phyloP scores from a whole-genome alignment of 1,140 invertebrate genomes.

The Ridgeia piscesae region DNA sequence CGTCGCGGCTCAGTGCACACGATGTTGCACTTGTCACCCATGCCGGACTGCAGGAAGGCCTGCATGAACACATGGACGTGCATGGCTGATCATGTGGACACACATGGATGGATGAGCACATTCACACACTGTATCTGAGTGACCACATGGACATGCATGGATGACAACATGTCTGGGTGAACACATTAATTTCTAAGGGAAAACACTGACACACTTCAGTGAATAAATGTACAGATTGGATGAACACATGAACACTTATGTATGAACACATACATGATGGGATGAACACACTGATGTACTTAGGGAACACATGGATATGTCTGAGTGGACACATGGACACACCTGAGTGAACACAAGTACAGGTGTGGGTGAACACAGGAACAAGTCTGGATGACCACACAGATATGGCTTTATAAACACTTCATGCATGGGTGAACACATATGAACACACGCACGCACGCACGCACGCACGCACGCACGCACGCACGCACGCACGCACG shows the following conservation, averaged over 20 bases:
- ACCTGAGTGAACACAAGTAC: not conserved
- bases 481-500: too few species aligned
- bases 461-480: too few species aligned
- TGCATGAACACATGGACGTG: slow-evolving; percentile 33
- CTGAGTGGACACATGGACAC: slow-evolving; percentile 34
- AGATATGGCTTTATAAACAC: too few species aligned
- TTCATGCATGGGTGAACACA: not conserved
- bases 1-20: slow-evolving; percentile 94
- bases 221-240: not conserved
- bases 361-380: too few species aligned
- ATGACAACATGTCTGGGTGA: not conserved
- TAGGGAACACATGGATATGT: slow-evolving; percentile 18
- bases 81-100: not conserved
- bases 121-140: not conserved
- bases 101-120: too few species aligned
- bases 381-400: too few species aligned
- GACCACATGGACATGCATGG: not conserved
- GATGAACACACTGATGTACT: not conserved
- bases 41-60: slow-evolving; percentile 55
- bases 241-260: not conserved
- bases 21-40: slow-evolving; percentile 69
- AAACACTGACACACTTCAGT: not conserved
- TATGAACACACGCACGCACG: not conserved
- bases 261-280: not conserved
- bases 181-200: not conserved